Percentiles rank a stretch among this genome's conserved stretches.
phyloP scores from a whole-genome alignment of 2,888 invertebrate species.

The Acleris sparsana region DNA sequence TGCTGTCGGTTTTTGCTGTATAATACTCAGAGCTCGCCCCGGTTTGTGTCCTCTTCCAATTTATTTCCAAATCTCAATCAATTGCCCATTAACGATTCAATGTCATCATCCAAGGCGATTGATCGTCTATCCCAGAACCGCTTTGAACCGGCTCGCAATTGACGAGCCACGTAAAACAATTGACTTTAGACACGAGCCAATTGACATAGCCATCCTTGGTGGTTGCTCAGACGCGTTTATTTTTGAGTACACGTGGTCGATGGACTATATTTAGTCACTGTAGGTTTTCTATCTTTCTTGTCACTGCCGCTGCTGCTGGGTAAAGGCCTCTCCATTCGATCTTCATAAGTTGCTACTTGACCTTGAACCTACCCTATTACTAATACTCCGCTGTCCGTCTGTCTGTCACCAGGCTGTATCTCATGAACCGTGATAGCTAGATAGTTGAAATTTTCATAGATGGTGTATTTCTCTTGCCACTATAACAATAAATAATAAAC shows the following conservation, averaged over 20 bases:
- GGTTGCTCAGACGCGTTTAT: conserved; percentile 2
- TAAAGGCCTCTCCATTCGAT: too few species aligned
- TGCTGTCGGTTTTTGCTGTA: too few species aligned
- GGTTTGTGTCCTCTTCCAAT: conserved; percentile 9
- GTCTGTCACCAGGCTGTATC: too few species aligned
- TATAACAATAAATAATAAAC: too few species aligned
- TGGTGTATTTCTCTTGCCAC: too few species aligned
- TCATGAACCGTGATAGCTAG: too few species aligned
- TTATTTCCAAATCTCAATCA: conserved; percentile 31
- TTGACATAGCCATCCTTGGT: conserved; percentile 36
- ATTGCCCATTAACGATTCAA: conserved; percentile 31
- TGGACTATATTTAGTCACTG: background rate
- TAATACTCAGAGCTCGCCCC: background rate
- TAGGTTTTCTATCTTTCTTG: too few species aligned
- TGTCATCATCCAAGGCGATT: conserved; percentile 24
- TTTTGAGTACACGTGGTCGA: conserved; percentile 1
- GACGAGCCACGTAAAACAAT: conserved; percentile 53
- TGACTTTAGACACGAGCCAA: conserved; percentile 63
- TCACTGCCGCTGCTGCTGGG: too few species aligned
- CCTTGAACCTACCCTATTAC: too few species aligned
- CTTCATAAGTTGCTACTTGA: too few species aligned
- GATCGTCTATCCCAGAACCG: conserved; percentile 41
- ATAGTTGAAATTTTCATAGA: too few species aligned
- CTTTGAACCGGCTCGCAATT: conserved; percentile 56
- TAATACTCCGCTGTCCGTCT: too few species aligned